Conservation (phyloP, 2,888 invertebrate species). For the Pachymerium ferrugineum region DNA sequence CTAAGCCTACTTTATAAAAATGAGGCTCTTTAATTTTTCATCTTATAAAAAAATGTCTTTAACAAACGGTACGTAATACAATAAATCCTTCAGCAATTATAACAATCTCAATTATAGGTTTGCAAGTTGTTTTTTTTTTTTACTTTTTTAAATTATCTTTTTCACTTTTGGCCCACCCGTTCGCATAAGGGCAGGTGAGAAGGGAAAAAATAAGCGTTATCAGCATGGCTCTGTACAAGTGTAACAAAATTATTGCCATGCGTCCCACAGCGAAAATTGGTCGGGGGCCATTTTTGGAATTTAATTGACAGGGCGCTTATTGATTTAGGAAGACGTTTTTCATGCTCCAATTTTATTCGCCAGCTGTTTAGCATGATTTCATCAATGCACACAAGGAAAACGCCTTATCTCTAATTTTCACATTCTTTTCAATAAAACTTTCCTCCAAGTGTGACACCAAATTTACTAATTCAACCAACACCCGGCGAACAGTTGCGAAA, state of each 20-base stretch:
- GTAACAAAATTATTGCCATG: neutral
- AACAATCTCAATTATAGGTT: too few species aligned
- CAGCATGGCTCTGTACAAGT: neutral
- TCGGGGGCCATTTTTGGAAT: slow-evolving; percentile 9
- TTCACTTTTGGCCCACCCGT: neutral
- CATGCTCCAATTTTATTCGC: neutral
- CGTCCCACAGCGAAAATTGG: neutral
- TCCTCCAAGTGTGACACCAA: slow-evolving; percentile 13
- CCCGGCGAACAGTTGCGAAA: neutral
- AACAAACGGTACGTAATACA: too few species aligned
- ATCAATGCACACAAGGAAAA: neutral
- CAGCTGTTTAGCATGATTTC: slow-evolving; percentile 3
- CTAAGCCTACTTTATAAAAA: neutral
- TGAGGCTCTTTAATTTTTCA: neutral
- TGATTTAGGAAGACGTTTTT: slow-evolving; percentile 5
- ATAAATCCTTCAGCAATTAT: too few species aligned
- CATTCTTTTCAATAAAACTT: neutral
- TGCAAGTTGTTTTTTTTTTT: neutral
- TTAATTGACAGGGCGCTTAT: neutral
- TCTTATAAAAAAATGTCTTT: too few species aligned
- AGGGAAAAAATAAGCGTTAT: neutral
- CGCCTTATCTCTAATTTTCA: neutral
- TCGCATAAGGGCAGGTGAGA: neutral
- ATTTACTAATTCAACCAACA: slow-evolving; percentile 3
- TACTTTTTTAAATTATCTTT: neutral